Percentiles rank a stretch among this genome's conserved stretches.
Evolutionary conservation across 2,888 invertebrate species (phyloP).

Genomic region (Scelioninae gen. 1): DNA sequence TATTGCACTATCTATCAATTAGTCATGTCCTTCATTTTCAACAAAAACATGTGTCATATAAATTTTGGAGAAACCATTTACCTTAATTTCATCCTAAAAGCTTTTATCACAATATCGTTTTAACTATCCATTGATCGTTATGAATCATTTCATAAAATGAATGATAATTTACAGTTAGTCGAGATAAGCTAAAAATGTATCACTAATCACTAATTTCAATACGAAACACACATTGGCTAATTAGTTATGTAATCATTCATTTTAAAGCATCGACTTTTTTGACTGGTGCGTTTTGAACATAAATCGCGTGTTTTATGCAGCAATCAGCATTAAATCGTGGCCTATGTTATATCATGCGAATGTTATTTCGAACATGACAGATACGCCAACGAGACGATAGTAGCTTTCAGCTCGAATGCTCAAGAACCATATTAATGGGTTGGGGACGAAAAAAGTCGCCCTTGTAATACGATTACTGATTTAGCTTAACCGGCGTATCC

Average conservation of each 20-base stretch:
- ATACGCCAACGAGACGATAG: conserved; percentile 48
- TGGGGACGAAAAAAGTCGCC: conserved; percentile 51
- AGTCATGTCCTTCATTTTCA: neutral
- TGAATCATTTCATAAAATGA: conserved; percentile 11
- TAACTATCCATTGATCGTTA: neutral
- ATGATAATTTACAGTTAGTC: conserved; percentile 12
- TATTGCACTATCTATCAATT: too few relatives aligned
- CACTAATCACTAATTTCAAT: conserved; percentile 10
- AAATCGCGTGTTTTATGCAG: conserved; percentile 43
- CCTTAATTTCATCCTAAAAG: conserved; percentile 1
- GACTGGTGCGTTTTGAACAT: conserved; percentile 11
- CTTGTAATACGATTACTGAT: conserved; percentile 63
- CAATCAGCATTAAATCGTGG: conserved; percentile 36
- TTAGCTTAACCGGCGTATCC: conserved; percentile 50
- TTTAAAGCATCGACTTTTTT: conserved; percentile 15
- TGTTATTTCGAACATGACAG: conserved; percentile 55
- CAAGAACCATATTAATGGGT: conserved; percentile 56
- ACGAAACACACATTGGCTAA: conserved; percentile 19
- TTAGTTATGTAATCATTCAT: conserved; percentile 22
- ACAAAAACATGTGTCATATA: too few relatives aligned
- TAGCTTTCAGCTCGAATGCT: conserved; percentile 39
- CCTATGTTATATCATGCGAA: conserved; percentile 42
- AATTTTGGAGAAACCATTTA: neutral
- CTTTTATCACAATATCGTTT: conserved; percentile 4
- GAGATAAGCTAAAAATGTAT: conserved; percentile 22